Conservation (phyloP, 1,140 invertebrate species). For the Ridgeia piscesae region DNA sequence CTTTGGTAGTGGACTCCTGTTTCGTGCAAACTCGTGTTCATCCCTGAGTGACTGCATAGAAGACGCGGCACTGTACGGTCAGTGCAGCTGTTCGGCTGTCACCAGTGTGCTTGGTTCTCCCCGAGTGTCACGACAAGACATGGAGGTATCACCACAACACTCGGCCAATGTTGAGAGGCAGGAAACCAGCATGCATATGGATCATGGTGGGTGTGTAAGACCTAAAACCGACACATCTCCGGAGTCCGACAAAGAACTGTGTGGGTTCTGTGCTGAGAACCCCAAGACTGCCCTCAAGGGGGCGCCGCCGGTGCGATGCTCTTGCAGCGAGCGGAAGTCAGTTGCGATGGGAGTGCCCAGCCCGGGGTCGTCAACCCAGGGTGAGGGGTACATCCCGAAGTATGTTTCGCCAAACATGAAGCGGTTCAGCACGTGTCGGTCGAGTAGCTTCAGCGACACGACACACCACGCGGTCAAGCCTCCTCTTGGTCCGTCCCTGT, state of each 20-base stretch:
- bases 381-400: background rate
- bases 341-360: background rate
- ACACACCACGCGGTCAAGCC: constrained; percentile 8
- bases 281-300: background rate
- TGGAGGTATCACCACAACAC: background rate
- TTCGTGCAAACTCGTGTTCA: background rate
- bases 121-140: background rate
- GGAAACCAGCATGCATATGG: background rate
- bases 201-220: background rate
- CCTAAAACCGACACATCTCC: background rate
- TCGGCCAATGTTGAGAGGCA: background rate
- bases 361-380: background rate
- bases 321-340: background rate
- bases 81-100: background rate
- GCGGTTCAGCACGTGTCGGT: background rate
- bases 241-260: background rate
- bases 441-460: background rate
- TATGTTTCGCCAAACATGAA: background rate
- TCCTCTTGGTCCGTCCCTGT: background rate
- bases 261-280: background rate
- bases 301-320: background rate
- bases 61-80: background rate
- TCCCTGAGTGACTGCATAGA: background rate
- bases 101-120: background rate
- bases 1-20: background rate